Evolutionary conservation across 2,797 vertebrate species (phyloP), one percentile per base, ranked within the genome.

Genomic region (Notolabrus celidotus): DNA sequence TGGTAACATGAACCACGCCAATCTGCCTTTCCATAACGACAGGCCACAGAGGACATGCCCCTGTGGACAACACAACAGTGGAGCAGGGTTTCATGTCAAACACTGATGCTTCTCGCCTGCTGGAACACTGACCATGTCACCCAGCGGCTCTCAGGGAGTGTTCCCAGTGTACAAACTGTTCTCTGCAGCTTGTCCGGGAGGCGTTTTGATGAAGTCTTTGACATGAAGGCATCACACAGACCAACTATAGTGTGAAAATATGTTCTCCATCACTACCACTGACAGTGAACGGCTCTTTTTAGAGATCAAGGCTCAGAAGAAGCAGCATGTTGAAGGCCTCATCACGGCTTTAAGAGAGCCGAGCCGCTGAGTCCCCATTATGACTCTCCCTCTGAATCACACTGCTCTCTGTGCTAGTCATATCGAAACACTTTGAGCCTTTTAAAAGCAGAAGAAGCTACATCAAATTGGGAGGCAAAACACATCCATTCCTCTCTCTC

Each of bases 21-120:
- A 67, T 71, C 75, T 41, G 63, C 39, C 61, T 47, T 73, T 61
- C 56, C 57, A 50, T 45, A 43, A 79, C 17, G 68, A 59, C 68
- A 60, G 52, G 83, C 60, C 72, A 63, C 79, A 87, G 83, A 84
- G 83, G 85, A 80, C 80, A 42, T 17, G 41, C 56, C 78, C 58
- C 70, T 25, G 56, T 46, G 77, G 86, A 81, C 73, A 56, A 83
- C 83, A 46, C 33, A 65, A 42, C 73, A 73, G 66, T 69, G 1
- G 1, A 67, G 52, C 54, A 43, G 42, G 53, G 68, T 66, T 77
- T 86, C 61, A 68, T 65, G 77, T 74, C 70, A 63, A 68, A 78
- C 50, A 17, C 16, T 58, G 72, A 80, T 17, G 71, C 51, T 41
- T 38, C 22, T 66, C 56, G 29, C 65, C 83, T 73, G 82, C 71